Conservation (phyloP, 1,140 invertebrate species). For the Oscheius sp. region DNA sequence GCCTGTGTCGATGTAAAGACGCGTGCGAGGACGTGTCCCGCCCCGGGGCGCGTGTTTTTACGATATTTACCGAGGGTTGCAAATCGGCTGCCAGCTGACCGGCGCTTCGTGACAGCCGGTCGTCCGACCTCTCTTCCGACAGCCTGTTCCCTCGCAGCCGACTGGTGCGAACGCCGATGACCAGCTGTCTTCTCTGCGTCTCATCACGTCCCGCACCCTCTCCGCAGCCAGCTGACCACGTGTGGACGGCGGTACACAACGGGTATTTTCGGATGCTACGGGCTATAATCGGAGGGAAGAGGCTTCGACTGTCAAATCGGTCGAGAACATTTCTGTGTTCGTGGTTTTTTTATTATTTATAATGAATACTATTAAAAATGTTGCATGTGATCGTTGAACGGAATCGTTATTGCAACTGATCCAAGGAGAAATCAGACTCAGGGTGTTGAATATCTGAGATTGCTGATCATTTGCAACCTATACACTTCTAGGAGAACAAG, state of each 20-base stretch:
- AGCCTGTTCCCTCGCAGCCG: neutral
- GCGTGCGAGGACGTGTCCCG: neutral
- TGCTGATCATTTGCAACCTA: too few relatives aligned
- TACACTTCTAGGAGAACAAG: too few relatives aligned
- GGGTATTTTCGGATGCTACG: neutral
- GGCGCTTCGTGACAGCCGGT: conserved; percentile 3
- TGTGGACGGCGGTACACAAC: neutral
- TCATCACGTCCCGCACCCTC: neutral
- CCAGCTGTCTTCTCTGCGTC: neutral
- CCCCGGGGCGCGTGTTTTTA: neutral
- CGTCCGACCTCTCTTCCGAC: neutral
- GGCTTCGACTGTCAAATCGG: too few relatives aligned
- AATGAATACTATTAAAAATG: too few relatives aligned
- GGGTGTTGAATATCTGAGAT: too few relatives aligned
- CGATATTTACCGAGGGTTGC: conserved; percentile 11
- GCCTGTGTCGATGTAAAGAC: neutral
- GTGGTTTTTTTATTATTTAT: too few relatives aligned
- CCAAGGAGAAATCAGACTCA: too few relatives aligned
- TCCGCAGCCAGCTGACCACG: neutral
- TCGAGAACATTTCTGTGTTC: too few relatives aligned
- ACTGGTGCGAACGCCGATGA: conserved; percentile 4
- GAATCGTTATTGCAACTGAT: too few relatives aligned
- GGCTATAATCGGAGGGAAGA: too few relatives aligned
- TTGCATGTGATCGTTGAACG: too few relatives aligned
- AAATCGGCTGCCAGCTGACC: conserved; percentile 12